Evolutionary conservation across 2,797 vertebrate species (phyloP).

Genomic region (Rhadinocentrus ornatus): DNA sequence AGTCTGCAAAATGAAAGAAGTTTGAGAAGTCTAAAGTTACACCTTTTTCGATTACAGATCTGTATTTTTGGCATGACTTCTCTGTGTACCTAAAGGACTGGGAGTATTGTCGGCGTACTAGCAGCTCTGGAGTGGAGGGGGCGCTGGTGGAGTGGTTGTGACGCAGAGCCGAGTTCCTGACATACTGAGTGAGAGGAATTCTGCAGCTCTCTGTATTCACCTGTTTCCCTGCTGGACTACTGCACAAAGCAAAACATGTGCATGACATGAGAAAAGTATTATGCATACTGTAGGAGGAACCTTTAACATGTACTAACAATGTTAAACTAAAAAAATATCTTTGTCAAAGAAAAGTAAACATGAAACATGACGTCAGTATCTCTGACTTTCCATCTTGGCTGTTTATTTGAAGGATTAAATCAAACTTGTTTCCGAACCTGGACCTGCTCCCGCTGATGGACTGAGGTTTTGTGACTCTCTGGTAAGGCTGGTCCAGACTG

Average conservation of each 20-base stretch:
- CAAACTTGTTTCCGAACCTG: slow-evolving; percentile 77
- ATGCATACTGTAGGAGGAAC: neutral
- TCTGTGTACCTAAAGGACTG: slow-evolving; percentile 86
- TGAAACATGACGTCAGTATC: no score
- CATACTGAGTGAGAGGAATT: slow-evolving; percentile 75
- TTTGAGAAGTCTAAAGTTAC: neutral
- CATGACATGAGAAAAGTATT: neutral
- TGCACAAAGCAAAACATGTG: slow-evolving; percentile 53
- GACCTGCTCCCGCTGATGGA: slow-evolving; percentile 82
- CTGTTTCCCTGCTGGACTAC: slow-evolving; percentile 81
- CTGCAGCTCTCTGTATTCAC: slow-evolving; percentile 70
- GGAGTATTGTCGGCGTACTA: slow-evolving; percentile 82
- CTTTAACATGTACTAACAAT: neutral
- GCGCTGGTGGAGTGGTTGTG: slow-evolving; percentile 84
- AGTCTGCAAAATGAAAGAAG: slow-evolving; percentile 72
- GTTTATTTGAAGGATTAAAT: neutral
- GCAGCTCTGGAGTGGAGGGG: slow-evolving; percentile 88
- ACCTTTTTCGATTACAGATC: neutral
- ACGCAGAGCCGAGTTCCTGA: slow-evolving; percentile 76
- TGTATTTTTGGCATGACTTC: neutral
- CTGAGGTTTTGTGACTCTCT: slow-evolving; percentile 78
- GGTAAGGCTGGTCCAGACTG: slow-evolving; percentile 90
- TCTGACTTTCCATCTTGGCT: neutral
- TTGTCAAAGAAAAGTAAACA: neutral
- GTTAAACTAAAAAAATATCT: no score